phyloP scores from a whole-genome alignment of 2,888 invertebrate genomes.

The Agonopterix subpropinquella region DNA sequence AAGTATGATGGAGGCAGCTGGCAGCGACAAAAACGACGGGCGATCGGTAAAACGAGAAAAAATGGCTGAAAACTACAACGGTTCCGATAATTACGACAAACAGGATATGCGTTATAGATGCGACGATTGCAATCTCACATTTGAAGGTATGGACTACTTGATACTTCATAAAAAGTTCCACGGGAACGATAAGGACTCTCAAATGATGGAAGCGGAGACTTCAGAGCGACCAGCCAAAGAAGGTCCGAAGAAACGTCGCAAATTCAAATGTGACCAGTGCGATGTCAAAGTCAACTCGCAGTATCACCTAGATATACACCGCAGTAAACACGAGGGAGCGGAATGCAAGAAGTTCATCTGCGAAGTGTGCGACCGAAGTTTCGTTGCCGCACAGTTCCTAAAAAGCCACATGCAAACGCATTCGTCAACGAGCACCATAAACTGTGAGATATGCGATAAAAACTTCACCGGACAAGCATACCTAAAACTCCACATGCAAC shows the following conservation, averaged over 20 bases:
- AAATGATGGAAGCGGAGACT: slow-evolving; percentile 40
- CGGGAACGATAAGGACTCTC: slow-evolving; percentile 58
- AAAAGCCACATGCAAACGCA: slow-evolving; percentile 71
- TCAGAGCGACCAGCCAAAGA: slow-evolving; percentile 28
- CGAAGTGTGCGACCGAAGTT: slow-evolving; percentile 63
- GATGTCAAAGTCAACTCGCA: slow-evolving; percentile 69
- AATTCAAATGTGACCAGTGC: slow-evolving; percentile 65
- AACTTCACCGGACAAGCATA: slow-evolving; percentile 67
- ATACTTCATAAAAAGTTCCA: slow-evolving; percentile 68
- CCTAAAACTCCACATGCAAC: slow-evolving; percentile 65
- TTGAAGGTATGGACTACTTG: slow-evolving; percentile 63
- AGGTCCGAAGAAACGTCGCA: slow-evolving; percentile 58
- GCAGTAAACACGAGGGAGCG: slow-evolving; percentile 63
- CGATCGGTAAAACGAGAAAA: slow-evolving; percentile 63
- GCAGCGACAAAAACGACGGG: slow-evolving; percentile 57
- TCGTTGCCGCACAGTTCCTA: slow-evolving; percentile 65
- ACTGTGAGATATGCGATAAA: slow-evolving; percentile 64
- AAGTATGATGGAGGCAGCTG: slow-evolving; percentile 68
- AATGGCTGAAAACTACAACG: slow-evolving; percentile 60
- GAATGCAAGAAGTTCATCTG: slow-evolving; percentile 60
- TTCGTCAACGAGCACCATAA: slow-evolving; percentile 57
- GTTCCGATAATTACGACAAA: slow-evolving; percentile 49
- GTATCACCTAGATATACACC: slow-evolving; percentile 65
- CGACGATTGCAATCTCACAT: slow-evolving; percentile 62
- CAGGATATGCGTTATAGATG: slow-evolving; percentile 51